Evolutionary conservation across 2,888 invertebrate species (phyloP).

Genomic region (Hermodice carunculata): DNA sequence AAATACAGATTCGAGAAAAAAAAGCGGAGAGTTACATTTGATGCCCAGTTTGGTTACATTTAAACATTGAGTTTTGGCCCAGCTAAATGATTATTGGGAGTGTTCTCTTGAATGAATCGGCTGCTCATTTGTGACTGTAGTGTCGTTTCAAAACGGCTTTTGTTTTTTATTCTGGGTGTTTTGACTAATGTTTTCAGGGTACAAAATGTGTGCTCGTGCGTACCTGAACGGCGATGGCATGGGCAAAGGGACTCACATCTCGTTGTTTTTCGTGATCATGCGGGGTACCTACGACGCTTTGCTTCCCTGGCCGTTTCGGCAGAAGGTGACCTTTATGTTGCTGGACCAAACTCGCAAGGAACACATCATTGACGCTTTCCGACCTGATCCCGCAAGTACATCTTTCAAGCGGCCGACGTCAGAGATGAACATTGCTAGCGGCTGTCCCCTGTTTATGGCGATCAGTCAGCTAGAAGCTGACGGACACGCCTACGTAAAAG

Average conservation of each 20-base stretch:
- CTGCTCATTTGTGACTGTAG: too few relatives aligned
- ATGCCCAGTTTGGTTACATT: too few relatives aligned
- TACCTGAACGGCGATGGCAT: slow-evolving; percentile 67
- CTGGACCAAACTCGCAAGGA: slow-evolving; percentile 53
- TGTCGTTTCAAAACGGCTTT: too few relatives aligned
- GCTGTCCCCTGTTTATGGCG: slow-evolving; percentile 33
- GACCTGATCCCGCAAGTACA: slow-evolving; percentile 58
- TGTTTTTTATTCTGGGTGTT: too few relatives aligned
- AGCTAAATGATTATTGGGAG: too few relatives aligned
- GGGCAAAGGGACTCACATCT: slow-evolving; percentile 61
- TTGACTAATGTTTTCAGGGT: slow-evolving; percentile 27
- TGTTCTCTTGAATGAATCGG: too few relatives aligned
- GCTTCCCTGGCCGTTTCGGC: slow-evolving; percentile 62
- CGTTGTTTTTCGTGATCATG: slow-evolving; percentile 66
- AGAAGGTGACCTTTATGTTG: slow-evolving; percentile 59
- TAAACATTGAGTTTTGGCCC: too few relatives aligned
- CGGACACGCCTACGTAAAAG: background rate
- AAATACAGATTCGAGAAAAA: too few relatives aligned
- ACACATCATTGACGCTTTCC: slow-evolving; percentile 58
- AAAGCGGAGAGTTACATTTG: too few relatives aligned
- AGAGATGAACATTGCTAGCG: slow-evolving; percentile 62
- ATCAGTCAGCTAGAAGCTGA: background rate
- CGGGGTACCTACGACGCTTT: slow-evolving; percentile 63
- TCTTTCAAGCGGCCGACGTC: slow-evolving; percentile 56
- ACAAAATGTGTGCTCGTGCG: slow-evolving; percentile 66